Evolutionary conservation across 2,888 invertebrate genomes (phyloP).

Genomic region (Dasysyrphus tricinctus): DNA sequence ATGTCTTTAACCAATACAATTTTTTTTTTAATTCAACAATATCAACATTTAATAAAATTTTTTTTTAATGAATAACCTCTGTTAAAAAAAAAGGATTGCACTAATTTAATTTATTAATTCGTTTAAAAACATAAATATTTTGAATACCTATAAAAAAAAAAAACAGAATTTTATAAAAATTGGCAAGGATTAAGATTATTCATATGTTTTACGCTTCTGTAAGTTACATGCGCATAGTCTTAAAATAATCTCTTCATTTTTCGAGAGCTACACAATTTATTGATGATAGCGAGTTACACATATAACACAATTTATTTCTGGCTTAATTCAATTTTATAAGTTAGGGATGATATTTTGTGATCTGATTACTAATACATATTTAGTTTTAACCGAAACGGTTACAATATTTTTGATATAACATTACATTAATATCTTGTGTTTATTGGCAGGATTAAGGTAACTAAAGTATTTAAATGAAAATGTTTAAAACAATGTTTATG

Average conservation of each 20-base stretch:
- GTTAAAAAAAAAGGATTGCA: conserved; percentile 58
- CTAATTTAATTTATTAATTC: conserved; percentile 50
- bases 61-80: conserved; percentile 27
- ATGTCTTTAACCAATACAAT: conserved; percentile 20
- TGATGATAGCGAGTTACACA: conserved; percentile 14
- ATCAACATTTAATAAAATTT: conserved; percentile 57
- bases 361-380: conserved; percentile 47
- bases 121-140: conserved; percentile 25
- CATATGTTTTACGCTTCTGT: conserved; percentile 18
- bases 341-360: conserved; percentile 49
- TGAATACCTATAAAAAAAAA: conserved; percentile 4
- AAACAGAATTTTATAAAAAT: conserved; percentile 36
- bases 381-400: conserved; percentile 32
- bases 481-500: conserved; percentile 12
- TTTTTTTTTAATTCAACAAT: conserved; percentile 15
- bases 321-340: conserved; percentile 37
- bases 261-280: conserved; percentile 8
- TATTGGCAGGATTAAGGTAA: conserved; percentile 72
- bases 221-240: conserved; percentile 9
- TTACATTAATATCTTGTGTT: conserved; percentile 51
- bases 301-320: conserved; percentile 35
- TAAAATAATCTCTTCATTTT: conserved; percentile 28
- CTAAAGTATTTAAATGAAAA: conserved; percentile 48
- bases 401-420: background rate
- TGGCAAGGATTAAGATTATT: conserved; percentile 68